Percentiles rank a stretch among this genome's conserved stretches.
Evolutionary conservation across 2,797 vertebrate species (phyloP).

Genomic region (Notolabrus celidotus): DNA sequence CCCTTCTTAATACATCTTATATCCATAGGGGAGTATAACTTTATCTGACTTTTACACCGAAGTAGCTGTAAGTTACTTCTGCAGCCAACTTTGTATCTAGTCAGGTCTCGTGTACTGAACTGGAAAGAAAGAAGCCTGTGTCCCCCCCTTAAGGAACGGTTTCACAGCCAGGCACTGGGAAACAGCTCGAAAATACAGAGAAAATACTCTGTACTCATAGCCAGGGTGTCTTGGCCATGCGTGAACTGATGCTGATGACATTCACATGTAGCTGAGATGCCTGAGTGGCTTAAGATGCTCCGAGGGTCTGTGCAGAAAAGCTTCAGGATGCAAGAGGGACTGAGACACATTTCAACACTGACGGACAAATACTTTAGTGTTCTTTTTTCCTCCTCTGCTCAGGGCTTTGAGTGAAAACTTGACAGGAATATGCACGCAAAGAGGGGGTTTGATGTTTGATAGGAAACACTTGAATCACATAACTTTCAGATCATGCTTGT

Average conservation of each 20-base stretch:
- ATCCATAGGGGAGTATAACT: conserved; percentile 17
- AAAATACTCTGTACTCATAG: conserved; percentile 50
- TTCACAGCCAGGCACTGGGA: conserved; percentile 55
- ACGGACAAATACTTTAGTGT: conserved; percentile 49
- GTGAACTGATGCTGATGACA: conserved; percentile 81
- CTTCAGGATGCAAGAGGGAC: conserved; percentile 48
- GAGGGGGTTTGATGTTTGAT: background rate
- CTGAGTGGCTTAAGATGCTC: conserved; percentile 67
- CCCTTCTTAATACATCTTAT: background rate
- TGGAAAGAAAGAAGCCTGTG: conserved; percentile 50
- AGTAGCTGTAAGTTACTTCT: conserved; percentile 41
- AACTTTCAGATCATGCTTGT: background rate
- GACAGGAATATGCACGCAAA: conserved; percentile 13
- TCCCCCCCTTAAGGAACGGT: conserved; percentile 53
- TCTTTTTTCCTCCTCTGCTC: conserved; percentile 22
- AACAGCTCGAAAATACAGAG: conserved; percentile 50
- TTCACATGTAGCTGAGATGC: conserved; percentile 78
- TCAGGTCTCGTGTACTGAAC: conserved; percentile 58
- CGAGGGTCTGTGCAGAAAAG: conserved; percentile 52
- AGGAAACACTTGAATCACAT: background rate
- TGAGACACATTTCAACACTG: conserved; percentile 48
- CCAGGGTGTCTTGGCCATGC: conserved; percentile 66
- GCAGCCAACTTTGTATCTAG: conserved; percentile 41
- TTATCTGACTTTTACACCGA: conserved; percentile 35
- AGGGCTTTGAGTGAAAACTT: conserved; percentile 13